Conservation (phyloP, 2,888 invertebrate genomes). For the Zygogramma bicolorata region DNA sequence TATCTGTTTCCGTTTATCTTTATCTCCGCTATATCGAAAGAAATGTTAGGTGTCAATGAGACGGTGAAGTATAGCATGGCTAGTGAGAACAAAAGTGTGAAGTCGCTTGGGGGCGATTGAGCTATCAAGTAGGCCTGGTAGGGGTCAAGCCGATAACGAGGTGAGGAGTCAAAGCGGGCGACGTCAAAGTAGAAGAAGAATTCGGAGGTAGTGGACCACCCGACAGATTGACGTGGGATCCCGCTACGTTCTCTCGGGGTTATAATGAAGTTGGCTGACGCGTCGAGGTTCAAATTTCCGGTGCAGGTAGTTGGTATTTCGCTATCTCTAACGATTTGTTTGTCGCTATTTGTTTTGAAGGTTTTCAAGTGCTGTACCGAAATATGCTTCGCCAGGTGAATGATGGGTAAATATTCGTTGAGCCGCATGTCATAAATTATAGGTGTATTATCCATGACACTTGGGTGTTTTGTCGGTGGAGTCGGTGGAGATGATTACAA, state of each 20-base stretch:
- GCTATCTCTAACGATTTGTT: slow-evolving; percentile 10
- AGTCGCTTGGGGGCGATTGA: slow-evolving; percentile 55
- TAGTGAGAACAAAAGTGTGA: slow-evolving; percentile 47
- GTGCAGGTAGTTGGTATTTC: slow-evolving; percentile 22
- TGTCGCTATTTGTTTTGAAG: slow-evolving; percentile 14
- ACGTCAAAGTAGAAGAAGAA: slow-evolving; percentile 34
- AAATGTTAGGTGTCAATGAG: neutral
- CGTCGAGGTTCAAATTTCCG: slow-evolving; percentile 19
- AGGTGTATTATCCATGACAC: too few species aligned
- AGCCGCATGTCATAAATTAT: too few species aligned
- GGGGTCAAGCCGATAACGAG: slow-evolving; percentile 61
- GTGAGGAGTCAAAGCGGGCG: slow-evolving; percentile 58
- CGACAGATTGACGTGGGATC: slow-evolving; percentile 42
- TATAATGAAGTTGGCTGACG: slow-evolving; percentile 18
- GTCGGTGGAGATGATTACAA: too few species aligned
- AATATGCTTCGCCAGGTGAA: slow-evolving; percentile 2
- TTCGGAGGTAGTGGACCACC: slow-evolving; percentile 48
- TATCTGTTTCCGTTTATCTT: too few species aligned
- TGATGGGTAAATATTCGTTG: neutral
- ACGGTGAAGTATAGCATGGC: slow-evolving; percentile 15
- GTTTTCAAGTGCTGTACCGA: neutral
- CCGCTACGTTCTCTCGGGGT: slow-evolving; percentile 23
- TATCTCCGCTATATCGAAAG: neutral
- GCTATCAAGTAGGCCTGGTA: slow-evolving; percentile 57
- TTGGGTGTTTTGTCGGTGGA: too few species aligned